Base-by-base conservation (phyloP, 2,888 invertebrate species). In the Tricholauxania praeusta region DNA sequence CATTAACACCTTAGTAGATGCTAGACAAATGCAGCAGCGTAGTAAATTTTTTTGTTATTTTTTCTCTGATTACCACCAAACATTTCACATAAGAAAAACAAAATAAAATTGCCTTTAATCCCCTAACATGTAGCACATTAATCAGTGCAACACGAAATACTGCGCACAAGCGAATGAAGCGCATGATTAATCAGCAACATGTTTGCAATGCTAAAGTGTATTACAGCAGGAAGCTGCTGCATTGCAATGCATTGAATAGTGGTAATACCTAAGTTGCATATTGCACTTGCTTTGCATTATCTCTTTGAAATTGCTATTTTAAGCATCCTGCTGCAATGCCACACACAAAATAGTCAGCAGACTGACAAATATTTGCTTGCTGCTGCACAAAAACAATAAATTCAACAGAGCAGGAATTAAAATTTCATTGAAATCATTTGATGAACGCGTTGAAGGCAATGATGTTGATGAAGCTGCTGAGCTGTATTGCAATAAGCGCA, bases 401-500 rank as follows among this genome's bases (percentile, higher is more conserved):
- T 85, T 85, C 79, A 80, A 80, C 79, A 81, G 80, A 82, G 79
- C 80, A 78, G 79, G 80, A 81, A 85, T 85, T 85, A 82, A 82
- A 82, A 78, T 85, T 85, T 85, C 83, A 84, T 85, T 85, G 84
- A 84, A 85, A 81, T 80, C 83, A 84, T 84, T 83, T 83, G 82
- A 84, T 19, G 55, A 15, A 67, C 19, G 39, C 47, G 67, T 28
- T 47, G 57, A 12, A 55, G 57, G 65, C 65, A 22, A 19, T n/a
- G 65, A 14, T 14, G 47, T n/a, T 62, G 28, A 49, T 39, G 39
- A 39, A 10, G 39, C 10, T 39, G 39, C 1, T 39, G 39, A 39
- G 39, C 10, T 10, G 7, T 4, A 39, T 39, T 39, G 39, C 39
- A 39, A 39, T 39, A 39, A 39, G 39, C 7, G 39, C 39, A 39